phyloP scores from a whole-genome alignment of 2,113 vertebrate species.

The Muntiacus reevesi region DNA sequence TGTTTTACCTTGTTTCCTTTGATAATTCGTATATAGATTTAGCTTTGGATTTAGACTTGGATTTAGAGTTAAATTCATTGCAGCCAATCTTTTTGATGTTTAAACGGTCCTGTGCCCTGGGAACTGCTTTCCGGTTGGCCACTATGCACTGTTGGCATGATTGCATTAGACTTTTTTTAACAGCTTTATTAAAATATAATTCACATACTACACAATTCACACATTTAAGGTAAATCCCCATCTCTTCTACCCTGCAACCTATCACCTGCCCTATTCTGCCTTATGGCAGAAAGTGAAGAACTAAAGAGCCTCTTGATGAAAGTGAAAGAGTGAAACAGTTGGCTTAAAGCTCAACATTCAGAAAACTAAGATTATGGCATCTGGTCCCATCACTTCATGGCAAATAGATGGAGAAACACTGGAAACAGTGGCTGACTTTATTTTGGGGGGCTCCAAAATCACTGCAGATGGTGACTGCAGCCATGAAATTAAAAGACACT shows the following conservation, averaged over 20 bases:
- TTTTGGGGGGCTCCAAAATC: neutral
- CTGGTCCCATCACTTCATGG: neutral
- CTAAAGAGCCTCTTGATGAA: neutral
- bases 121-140: neutral
- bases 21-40: neutral
- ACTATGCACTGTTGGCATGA: neutral
- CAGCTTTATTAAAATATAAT: neutral
- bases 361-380: neutral
- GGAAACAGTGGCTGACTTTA: neutral
- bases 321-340: neutral
- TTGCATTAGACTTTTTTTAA: neutral
- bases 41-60: neutral
- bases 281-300: neutral
- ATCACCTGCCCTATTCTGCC: neutral
- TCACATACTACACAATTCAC: neutral
- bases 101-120: neutral
- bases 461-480: neutral
- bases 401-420: neutral
- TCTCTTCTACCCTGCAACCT: neutral
- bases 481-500: neutral
- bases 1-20: neutral
- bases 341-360: neutral
- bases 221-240: neutral
- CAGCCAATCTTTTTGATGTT: neutral
- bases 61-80: neutral